Base-by-base conservation (phyloP, 2,797 vertebrate species). In the Lacerta viridis region DNA sequence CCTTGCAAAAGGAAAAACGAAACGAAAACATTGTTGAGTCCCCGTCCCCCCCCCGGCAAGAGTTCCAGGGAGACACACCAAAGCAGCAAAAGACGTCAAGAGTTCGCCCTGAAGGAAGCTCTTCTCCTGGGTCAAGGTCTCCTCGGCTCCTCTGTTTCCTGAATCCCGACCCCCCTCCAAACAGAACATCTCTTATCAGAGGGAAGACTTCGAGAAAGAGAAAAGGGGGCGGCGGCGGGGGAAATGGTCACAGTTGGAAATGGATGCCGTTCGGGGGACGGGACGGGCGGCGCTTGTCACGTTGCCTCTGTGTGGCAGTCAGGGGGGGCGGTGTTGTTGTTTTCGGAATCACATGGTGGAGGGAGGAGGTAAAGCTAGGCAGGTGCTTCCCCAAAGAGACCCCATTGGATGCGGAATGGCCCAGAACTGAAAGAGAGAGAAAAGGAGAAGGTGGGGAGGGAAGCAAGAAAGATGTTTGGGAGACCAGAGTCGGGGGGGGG, bases 341-440 rank as follows among this genome's bases (percentile, higher is more conserved):
- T 27, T 80, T 18, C 78, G 39, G 55, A 66, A 50, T 77, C 8
- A 7, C 6, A 68, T 6, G 79, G 81, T 61, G 82, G 0, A 84
- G 89, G 80, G 69, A 71, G 23, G 83, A 77, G 80, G 76, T 3
- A 13, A 72, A 88, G 71, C 87, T 39, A 29, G 1, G 11, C 46
- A 72, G 68, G 59, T 8, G 25, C 43, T 76, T 89, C 55, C 50
- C 75, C 50, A 10, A 46, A 85, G 64, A 87, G 85, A 71, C 68
- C 80, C 86, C 66, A 4, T 7, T 69, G 4, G 59, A 66, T 0
- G 8, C 15, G 2, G 20, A n/a, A 77, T 1, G 13, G 41, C 64
- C 59, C 75, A 17, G 9, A 77, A 83, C 93, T 92, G 90, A 7
- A 4, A 43, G 64, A 83, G 29, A 4, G 2, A 43, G 8, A 46